These are phyloP conservation scores for Spongia lamella DNA, from an alignment of 37 sponge, comb jelly and placozoan species.

Conservation along the genomic window DNA sequence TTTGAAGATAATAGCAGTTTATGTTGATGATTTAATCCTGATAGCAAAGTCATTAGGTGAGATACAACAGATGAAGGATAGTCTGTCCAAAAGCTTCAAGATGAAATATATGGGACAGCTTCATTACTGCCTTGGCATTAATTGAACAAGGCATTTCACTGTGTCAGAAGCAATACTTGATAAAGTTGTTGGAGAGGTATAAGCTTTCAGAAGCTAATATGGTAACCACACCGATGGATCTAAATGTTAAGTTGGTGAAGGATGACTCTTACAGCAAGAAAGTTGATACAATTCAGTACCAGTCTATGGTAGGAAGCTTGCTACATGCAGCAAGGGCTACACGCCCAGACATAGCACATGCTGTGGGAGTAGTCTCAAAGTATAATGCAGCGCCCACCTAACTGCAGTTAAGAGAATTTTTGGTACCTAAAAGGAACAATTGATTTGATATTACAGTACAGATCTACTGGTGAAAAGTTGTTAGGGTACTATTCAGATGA, in stretches of 20 bases:
- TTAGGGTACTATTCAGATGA: conserved; percentile 53
- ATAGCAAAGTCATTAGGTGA: conserved; percentile 18
- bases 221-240: conserved; percentile 39
- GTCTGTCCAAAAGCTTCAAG: conserved; percentile 12
- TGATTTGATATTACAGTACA: conserved; percentile 24
- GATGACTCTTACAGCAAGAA: conserved; percentile 59
- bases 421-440: conserved; percentile 52
- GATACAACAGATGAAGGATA: conserved; percentile 31
- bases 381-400: conserved; percentile 25
- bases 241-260: conserved; percentile 32
- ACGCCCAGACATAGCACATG: conserved; percentile 51
- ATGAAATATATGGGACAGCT: conserved; percentile 64
- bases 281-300: conserved; percentile 36
- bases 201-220: conserved; percentile 44
- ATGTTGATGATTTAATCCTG: conserved; percentile 52
- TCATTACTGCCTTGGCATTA: conserved; percentile 54
- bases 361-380: conserved; percentile 51
- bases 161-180: conserved; percentile 43
- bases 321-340: conserved; percentile 37
- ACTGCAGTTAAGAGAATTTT: conserved; percentile 58
- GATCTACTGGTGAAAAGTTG: conserved; percentile 11
- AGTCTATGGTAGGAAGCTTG: conserved; percentile 67
- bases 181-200: conserved; percentile 28
- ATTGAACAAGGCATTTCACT: conserved; percentile 27
- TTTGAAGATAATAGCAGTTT: conserved; percentile 33